Evolutionary conservation across 2,888 invertebrate genomes (phyloP).

Genomic region (Volucella inflata): DNA sequence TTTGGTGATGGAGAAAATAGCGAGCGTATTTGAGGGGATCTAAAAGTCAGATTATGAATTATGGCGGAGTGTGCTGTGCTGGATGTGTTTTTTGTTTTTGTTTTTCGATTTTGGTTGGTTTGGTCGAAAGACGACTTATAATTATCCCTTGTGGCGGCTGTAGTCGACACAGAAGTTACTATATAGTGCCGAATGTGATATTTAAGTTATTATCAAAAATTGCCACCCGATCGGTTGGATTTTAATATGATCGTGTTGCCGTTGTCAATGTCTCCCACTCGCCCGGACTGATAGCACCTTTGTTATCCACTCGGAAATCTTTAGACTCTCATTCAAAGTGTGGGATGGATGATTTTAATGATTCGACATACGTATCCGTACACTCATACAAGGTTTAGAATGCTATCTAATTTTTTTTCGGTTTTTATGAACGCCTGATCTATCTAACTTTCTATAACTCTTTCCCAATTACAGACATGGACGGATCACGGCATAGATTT

Average conservation of each 20-base stretch:
- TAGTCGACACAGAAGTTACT: constrained; percentile 25
- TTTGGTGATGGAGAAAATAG: constrained; percentile 21
- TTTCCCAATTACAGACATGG: constrained; percentile 7
- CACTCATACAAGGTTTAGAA: constrained; percentile 5
- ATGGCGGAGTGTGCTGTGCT: constrained; percentile 37
- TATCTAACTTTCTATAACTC: background rate
- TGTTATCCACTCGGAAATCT: constrained; percentile 43
- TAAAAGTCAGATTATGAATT: constrained; percentile 60
- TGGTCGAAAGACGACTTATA: constrained; percentile 41
- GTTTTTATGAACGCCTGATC: background rate
- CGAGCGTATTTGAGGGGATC: constrained; percentile 21
- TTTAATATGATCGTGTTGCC: constrained; percentile 1
- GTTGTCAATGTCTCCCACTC: constrained; percentile 26
- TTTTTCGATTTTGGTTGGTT: constrained; percentile 6
- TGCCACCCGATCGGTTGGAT: background rate
- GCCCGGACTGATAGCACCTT: constrained; percentile 5
- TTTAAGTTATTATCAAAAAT: constrained; percentile 36
- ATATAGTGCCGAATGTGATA: constrained; percentile 7
- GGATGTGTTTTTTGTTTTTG: background rate
- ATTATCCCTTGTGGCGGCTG: constrained; percentile 51
- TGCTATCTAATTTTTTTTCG: constrained; percentile 10
- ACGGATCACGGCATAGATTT: constrained; percentile 28
- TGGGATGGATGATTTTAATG: constrained; percentile 41
- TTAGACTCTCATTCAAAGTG: constrained; percentile 28
- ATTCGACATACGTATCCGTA: constrained; percentile 25